phyloP scores from a whole-genome alignment of 2,797 vertebrate species.

The Adrianichthys oophorus region DNA sequence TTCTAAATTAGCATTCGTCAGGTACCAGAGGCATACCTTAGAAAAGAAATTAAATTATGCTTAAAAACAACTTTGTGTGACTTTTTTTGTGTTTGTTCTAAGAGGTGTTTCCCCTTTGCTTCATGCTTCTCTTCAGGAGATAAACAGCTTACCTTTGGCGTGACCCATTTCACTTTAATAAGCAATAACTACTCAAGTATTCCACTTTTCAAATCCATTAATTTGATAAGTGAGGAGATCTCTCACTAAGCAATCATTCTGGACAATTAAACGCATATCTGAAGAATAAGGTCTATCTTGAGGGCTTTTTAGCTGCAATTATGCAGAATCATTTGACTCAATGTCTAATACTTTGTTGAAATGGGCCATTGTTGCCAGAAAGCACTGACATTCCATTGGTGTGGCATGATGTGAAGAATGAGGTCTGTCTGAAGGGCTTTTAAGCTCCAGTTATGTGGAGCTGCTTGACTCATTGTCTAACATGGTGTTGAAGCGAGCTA shows the following conservation, averaged over 20 bases:
- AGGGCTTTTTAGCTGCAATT: slow-evolving; percentile 73
- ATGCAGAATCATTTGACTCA: slow-evolving; percentile 59
- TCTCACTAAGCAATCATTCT: slow-evolving; percentile 75
- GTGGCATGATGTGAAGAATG: slow-evolving; percentile 53
- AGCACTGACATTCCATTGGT: slow-evolving; percentile 8
- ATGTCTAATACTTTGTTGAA: slow-evolving; percentile 39
- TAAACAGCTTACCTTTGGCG: slow-evolving; percentile 77
- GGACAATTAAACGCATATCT: slow-evolving; percentile 76
- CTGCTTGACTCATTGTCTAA: slow-evolving; percentile 44
- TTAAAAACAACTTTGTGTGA: slow-evolving; percentile 27
- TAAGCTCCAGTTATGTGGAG: slow-evolving; percentile 70
- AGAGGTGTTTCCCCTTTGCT: slow-evolving; percentile 26
- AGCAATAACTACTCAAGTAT: slow-evolving; percentile 63
- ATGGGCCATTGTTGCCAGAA: slow-evolving; percentile 52
- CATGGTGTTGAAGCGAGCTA: slow-evolving; percentile 39
- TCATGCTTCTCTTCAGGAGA: slow-evolving; percentile 45
- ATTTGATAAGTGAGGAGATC: slow-evolving; percentile 75
- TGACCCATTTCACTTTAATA: slow-evolving; percentile 71
- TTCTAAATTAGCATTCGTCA: no score
- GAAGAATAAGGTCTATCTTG: slow-evolving; percentile 64
- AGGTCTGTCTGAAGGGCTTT: slow-evolving; percentile 62
- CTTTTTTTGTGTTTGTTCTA: slow-evolving; percentile 22
- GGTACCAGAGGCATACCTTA: no score
- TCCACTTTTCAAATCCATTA: slow-evolving; percentile 66
- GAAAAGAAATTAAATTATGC: slow-evolving; percentile 3